These are phyloP conservation scores for Stegastes partitus DNA, from an alignment of 2,113 vertebrate genomes.

Conservation along the genomic window DNA sequence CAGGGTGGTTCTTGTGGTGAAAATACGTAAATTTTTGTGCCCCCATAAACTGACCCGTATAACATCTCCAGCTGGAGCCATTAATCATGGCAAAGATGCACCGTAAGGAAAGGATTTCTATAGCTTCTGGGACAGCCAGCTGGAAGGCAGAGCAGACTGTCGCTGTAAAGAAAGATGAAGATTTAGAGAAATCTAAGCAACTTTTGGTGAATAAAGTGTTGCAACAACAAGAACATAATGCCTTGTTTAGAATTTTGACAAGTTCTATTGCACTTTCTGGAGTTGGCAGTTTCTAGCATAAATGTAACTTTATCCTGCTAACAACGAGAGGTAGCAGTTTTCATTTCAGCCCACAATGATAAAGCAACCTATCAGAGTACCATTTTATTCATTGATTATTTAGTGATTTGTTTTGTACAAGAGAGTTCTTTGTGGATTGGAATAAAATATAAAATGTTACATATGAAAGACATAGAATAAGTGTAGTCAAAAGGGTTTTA, in stretches of 20 bases:
- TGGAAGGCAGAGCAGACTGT: too few relatives aligned
- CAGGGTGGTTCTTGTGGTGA: too few relatives aligned
- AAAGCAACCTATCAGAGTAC: too few relatives aligned
- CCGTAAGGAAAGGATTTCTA: background rate
- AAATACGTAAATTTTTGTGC: too few relatives aligned
- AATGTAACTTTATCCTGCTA: background rate
- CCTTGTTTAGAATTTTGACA: background rate
- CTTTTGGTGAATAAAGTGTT: background rate
- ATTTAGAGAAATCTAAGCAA: slow-evolving; percentile 1
- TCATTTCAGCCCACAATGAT: background rate
- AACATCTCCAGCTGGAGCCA: background rate
- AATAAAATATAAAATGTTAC: background rate
- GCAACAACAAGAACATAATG: background rate
- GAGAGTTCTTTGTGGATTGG: background rate
- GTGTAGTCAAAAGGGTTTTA: too few relatives aligned
- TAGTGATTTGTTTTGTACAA: too few relatives aligned
- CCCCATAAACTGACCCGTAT: too few relatives aligned
- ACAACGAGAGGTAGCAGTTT: background rate
- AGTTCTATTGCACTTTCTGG: background rate
- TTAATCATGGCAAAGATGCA: background rate
- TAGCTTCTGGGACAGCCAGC: too few relatives aligned
- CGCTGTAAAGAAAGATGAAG: background rate
- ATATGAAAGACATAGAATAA: background rate
- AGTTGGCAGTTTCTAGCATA: background rate
- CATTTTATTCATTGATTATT: too few relatives aligned